Percentiles rank a stretch among this genome's conserved stretches.
Evolutionary conservation across 1,140 invertebrate genomes (phyloP).

Genomic region (Doryteuthis pealeii): DNA sequence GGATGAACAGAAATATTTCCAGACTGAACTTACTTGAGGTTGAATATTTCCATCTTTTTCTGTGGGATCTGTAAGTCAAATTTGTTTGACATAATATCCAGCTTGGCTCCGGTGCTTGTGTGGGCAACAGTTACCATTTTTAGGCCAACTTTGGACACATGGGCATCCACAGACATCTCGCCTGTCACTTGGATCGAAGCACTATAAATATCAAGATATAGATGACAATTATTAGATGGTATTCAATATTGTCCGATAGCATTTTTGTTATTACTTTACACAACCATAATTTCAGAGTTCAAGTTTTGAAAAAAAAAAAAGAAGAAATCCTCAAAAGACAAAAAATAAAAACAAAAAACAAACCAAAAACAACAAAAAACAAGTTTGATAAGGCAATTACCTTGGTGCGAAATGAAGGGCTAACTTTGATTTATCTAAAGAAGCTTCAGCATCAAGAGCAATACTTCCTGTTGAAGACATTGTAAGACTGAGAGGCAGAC

Average conservation of each 20-base stretch:
- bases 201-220: constrained; percentile 59
- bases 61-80: constrained; percentile 70
- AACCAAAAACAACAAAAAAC: too few relatives aligned
- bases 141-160: constrained; percentile 75
- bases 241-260: too few relatives aligned
- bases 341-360: too few relatives aligned
- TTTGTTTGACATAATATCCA: constrained; percentile 61
- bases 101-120: constrained; percentile 77
- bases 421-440: too few relatives aligned
- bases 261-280: too few relatives aligned
- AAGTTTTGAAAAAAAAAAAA: too few relatives aligned
- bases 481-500: constrained; percentile 81
- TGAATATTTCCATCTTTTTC: constrained; percentile 81
- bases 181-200: constrained; percentile 79
- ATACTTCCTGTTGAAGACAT: constrained; percentile 82
- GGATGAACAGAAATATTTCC: background rate
- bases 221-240: too few relatives aligned
- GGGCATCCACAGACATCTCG: constrained; percentile 78
- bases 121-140: constrained; percentile 81
- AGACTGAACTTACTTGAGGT: constrained; percentile 64
- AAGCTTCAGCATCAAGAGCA: constrained; percentile 70
- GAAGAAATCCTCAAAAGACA: too few relatives aligned
- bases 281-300: constrained; percentile 5
- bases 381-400: too few relatives aligned
- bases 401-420: too few relatives aligned